A percentile compares a stretch with the other conserved stretches of the same genome.
phyloP scores from a whole-genome alignment of 2,113 vertebrate species.

The Acanthochromis polyacanthus region DNA sequence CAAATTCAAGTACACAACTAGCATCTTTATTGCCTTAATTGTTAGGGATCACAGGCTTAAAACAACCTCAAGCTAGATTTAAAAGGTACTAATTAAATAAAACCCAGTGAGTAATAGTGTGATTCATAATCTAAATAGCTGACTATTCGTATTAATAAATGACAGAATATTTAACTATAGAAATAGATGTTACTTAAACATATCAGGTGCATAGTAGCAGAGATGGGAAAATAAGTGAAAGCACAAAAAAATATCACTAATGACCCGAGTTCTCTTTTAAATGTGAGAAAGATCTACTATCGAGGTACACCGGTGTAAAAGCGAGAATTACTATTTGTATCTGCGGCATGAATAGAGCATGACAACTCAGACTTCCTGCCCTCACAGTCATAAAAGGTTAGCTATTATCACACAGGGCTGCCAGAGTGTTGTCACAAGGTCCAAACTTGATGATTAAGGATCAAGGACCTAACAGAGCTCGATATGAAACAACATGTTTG shows the following conservation, averaged over 20 bases:
- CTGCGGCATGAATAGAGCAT: neutral
- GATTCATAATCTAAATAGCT: too few species aligned
- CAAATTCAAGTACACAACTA: too few species aligned
- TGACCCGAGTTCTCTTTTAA: neutral
- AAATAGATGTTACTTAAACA: too few species aligned
- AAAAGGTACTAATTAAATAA: too few species aligned
- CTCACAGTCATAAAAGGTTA: slow-evolving; percentile 15
- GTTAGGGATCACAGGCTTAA: too few species aligned
- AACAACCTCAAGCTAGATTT: too few species aligned
- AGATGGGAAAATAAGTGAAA: too few species aligned
- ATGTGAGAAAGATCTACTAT: slow-evolving; percentile 18
- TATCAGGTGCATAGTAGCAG: too few species aligned
- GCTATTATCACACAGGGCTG: slow-evolving; percentile 20
- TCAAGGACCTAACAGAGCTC: slow-evolving; percentile 17
- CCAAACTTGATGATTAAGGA: slow-evolving; percentile 37
- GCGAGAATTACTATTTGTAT: slow-evolving; percentile 16
- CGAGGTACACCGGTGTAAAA: neutral
- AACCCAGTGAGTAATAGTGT: too few species aligned
- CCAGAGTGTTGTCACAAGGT: neutral
- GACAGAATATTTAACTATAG: too few species aligned
- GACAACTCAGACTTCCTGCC: neutral
- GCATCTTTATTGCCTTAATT: too few species aligned
- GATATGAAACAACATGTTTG: slow-evolving; percentile 23
- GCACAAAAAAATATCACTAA: neutral
- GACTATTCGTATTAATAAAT: too few species aligned